Percentiles rank a stretch among this genome's conserved stretches.
These are phyloP conservation scores for Chauna torquata DNA, from an alignment of 2,113 vertebrate genomes.

Conservation along the genomic window DNA sequence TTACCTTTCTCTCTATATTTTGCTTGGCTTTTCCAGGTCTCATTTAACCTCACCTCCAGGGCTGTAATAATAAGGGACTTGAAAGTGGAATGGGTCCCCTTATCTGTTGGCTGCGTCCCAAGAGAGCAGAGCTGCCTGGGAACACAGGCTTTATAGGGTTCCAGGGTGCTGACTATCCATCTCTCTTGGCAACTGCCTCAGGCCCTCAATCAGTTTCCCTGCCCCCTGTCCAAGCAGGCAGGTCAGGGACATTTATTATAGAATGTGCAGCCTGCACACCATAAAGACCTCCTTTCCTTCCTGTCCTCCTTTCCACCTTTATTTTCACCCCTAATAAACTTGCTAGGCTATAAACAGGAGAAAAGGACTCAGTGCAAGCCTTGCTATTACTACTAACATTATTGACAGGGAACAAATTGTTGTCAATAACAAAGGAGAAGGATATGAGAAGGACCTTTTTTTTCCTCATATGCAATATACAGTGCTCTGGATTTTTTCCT, in stretches of 20 bases:
- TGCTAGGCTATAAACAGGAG: neutral
- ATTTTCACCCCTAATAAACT: neutral
- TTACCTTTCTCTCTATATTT: neutral
- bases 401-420: neutral
- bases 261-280: neutral
- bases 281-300: neutral
- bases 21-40: neutral
- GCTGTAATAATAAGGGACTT: neutral
- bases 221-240: neutral
- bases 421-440: neutral
- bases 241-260: neutral
- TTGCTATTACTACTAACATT: neutral
- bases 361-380: neutral
- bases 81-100: neutral
- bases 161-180: neutral
- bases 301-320: neutral
- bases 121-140: neutral
- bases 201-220: neutral
- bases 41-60: neutral
- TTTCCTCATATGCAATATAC: neutral
- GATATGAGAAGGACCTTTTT: neutral
- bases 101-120: conserved; percentile 19
- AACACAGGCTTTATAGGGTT: neutral
- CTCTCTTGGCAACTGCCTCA: neutral
- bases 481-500: conserved; percentile 10